Evolutionary conservation across 2,888 invertebrate species (phyloP).

Genomic region (Cloeon dipterum): DNA sequence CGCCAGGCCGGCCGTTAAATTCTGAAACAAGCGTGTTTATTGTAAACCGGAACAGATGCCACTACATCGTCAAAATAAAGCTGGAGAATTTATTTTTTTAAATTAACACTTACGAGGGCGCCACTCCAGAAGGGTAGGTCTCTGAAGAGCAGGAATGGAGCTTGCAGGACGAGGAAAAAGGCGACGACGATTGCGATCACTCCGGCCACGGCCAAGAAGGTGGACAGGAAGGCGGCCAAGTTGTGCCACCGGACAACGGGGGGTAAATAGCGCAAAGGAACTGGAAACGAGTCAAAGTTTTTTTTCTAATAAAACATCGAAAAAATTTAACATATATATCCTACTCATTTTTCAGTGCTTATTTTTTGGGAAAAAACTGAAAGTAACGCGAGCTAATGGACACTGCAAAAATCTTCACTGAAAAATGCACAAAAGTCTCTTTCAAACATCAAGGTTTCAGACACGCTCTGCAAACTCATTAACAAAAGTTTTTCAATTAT

Average conservation of each 20-base stretch:
- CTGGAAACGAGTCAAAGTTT: slow-evolving; percentile 18
- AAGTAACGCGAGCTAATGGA: too few relatives aligned
- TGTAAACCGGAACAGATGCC: too few relatives aligned
- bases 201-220: slow-evolving; percentile 27
- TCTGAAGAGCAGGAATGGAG: slow-evolving; percentile 28
- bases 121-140: slow-evolving; percentile 44
- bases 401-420: too few relatives aligned
- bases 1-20: slow-evolving; percentile 18
- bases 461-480: too few relatives aligned
- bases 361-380: too few relatives aligned
- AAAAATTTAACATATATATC: too few relatives aligned
- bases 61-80: too few relatives aligned
- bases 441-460: too few relatives aligned
- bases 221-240: slow-evolving; percentile 22
- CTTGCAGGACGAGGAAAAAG: slow-evolving; percentile 31
- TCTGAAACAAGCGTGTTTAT: slow-evolving; percentile 17
- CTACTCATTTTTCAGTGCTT: too few relatives aligned
- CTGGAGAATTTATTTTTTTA: background rate
- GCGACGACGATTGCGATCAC: slow-evolving; percentile 27
- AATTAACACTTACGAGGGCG: slow-evolving; percentile 22
- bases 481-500: too few relatives aligned
- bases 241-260: slow-evolving; percentile 23
- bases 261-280: slow-evolving; percentile 23
- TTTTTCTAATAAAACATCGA: too few relatives aligned
- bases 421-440: too few relatives aligned